Evolutionary conservation across 2,888 invertebrate genomes (phyloP), one percentile per base, ranked within the genome.

Genomic region (Lasioglossum zephyrum): DNA sequence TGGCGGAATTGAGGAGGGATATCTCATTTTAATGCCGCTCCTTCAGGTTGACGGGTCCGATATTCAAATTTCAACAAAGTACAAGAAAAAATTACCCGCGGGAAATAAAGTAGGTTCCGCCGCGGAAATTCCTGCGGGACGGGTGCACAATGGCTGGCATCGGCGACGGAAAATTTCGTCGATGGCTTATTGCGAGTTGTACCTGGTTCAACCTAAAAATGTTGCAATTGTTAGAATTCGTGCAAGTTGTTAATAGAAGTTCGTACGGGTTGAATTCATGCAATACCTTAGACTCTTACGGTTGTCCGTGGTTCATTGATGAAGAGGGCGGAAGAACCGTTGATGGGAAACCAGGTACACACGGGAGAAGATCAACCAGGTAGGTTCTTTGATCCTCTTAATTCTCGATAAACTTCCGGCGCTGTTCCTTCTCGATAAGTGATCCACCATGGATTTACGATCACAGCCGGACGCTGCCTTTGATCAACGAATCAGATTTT

Each of bases 351-450:
- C 11, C 31, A 2, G 11, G 5, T 16, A 9, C 13, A 31, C 41
- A 60, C 26, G 4, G 26, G 73, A 63, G 53, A 79, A 47, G 26
- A 26, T 44, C 49, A 74, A 69, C 77, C 79, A 73, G 60, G 26
- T 63, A 47, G 73, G 18, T 80, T 66, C 87, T 84, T 84, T 86
- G 79, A 86, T 84, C 86, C 78, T 36, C 63, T 80, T 63, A 73
- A 87, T 78, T 80, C 75, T 77, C 79, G 87, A 87, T 86, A 72
- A 85, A 77, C 79, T 72, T 73, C 75, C 74, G 60, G 16, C 41
- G n/a, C 13, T 39, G 69, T 53, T 73, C 26, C 18, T 70, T 47
- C 36, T 4, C 47, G 73, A 31, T 73, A 74, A 66, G 41, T 39
- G 39, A 70, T 60, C 70, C 66, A 69, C 74, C 18, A 70, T 57